Conservation (phyloP, 2,113 vertebrate species). For the Psilopogon haemacephalus region DNA sequence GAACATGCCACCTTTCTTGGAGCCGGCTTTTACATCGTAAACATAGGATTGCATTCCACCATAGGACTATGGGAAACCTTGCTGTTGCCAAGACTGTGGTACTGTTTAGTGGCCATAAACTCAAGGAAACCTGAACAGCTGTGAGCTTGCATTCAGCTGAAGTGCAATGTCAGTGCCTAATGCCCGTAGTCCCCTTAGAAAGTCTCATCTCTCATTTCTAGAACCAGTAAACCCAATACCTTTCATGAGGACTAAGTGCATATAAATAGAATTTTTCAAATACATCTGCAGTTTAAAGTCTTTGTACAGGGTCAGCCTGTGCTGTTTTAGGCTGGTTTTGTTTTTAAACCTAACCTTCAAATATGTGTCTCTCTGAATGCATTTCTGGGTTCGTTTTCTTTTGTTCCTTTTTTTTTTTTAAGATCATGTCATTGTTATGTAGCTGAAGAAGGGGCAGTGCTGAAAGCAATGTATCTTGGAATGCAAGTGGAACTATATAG, state of each 20-base stretch:
- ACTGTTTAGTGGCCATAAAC: not conserved
- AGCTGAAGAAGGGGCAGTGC: not conserved
- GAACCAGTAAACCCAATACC: not conserved
- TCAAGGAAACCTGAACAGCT: not conserved
- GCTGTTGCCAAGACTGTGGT: not conserved
- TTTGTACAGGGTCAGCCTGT: not conserved
- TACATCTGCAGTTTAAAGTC: not conserved
- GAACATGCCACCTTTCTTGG: not conserved
- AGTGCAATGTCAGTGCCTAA: not conserved
- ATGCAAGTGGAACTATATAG: not conserved
- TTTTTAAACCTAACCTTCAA: conserved; percentile 34
- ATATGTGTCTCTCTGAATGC: not conserved
- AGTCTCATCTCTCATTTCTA: not conserved
- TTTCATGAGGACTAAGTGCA: not conserved
- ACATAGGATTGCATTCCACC: not conserved
- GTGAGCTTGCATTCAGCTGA: not conserved
- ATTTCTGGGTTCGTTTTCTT: not conserved
- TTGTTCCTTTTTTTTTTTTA: not conserved
- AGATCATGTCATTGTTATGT: not conserved
- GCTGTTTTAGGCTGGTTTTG: not conserved
- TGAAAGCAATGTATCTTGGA: not conserved
- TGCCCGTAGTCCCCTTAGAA: conserved; percentile 9
- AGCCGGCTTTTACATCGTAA: not conserved
- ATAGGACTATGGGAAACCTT: not conserved
- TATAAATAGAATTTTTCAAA: not conserved